Percentiles rank a stretch among this genome's conserved stretches.
These are phyloP conservation scores for Xiphorhynchus elegans DNA, from an alignment of 2,113 vertebrate species.

Conservation along the genomic window DNA sequence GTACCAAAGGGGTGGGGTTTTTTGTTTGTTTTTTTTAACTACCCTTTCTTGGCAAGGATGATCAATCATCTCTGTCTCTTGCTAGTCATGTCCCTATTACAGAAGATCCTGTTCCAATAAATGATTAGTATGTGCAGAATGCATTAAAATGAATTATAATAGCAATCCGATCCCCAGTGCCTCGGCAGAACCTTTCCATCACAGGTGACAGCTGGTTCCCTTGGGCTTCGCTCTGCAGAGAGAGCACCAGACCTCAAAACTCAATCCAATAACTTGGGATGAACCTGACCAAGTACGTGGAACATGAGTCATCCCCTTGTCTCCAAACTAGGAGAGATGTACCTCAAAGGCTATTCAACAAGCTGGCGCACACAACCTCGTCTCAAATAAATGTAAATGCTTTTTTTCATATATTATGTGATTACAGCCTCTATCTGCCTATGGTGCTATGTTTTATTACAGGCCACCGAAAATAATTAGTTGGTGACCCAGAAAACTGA, in stretches of 20 bases:
- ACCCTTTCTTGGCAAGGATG: slow-evolving; percentile 7
- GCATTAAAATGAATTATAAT: slow-evolving; percentile 67
- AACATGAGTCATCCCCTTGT: neutral
- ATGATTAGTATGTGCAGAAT: slow-evolving; percentile 51
- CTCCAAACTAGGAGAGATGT: neutral
- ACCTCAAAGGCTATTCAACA: slow-evolving; percentile 11
- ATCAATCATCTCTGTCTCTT: slow-evolving; percentile 31
- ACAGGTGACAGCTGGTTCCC: slow-evolving; percentile 47
- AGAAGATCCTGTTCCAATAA: slow-evolving; percentile 64
- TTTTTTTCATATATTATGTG: slow-evolving; percentile 57
- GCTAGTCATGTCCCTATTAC: slow-evolving; percentile 49
- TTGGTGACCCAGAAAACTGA: slow-evolving; percentile 81
- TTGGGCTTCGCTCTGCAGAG: slow-evolving; percentile 13
- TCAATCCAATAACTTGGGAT: slow-evolving; percentile 16
- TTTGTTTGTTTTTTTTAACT: slow-evolving; percentile 28
- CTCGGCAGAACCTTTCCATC: slow-evolving; percentile 37
- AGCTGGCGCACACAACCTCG: neutral
- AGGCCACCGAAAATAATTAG: slow-evolving; percentile 81
- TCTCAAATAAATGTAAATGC: slow-evolving; percentile 28
- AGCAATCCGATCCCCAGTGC: slow-evolving; percentile 37
- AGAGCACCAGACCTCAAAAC: slow-evolving; percentile 17
- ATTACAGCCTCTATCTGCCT: slow-evolving; percentile 64
- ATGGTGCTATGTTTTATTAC: slow-evolving; percentile 71
- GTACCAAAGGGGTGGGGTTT: neutral
- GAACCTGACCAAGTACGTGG: neutral